Evolutionary conservation across 2,888 invertebrate genomes (phyloP), one percentile per base, ranked within the genome.

Genomic region (Agapetus fuscipes): DNA sequence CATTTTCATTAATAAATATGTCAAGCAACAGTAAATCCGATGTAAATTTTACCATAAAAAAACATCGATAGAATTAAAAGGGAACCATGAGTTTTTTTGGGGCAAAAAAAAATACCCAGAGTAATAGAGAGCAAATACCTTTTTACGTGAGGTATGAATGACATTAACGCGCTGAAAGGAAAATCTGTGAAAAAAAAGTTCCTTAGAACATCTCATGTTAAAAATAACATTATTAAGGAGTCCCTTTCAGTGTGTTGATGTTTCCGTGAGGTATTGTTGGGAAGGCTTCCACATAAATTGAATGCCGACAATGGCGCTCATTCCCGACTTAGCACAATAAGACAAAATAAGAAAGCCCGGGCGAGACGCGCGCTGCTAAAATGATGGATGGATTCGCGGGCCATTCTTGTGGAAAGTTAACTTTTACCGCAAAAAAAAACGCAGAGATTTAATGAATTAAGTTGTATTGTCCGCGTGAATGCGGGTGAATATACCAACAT

Each of bases 391-490:
- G 37, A 34, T 34, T 11, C 30, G 34, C 25, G 30, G 30, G 33
- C 34, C 37, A 37, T 37, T 42, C 30, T 34, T 36, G 33, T 29
- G 17, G 30, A 32, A 42, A 41, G 32, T 4, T 37, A 37, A 41
- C 29, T 37, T 41, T 37, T 25, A 28, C 26, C 32, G 28, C 17
- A 24, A 25, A 30, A 37, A 37, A 31, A n/a, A n/a, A n/a, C n/a
- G 32, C 36, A 32, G 31, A 41, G 41, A 41, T 41, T 40, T 41
- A 37, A 36, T 41, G 36, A 41, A 34, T 24, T 34, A 38, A 42
- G 14, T 34, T 42, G 7, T 27, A 28, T 39, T 39, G 33, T 39
- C 16, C 24, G 17, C 20, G 12, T 28, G 14, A 28, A 11, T 5
- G 15, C 9, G 9, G 31, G 7, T 12, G 13, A 4, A 28, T 13